phyloP scores from a whole-genome alignment of 2,888 invertebrate species.

The Drosophila birchii region DNA sequence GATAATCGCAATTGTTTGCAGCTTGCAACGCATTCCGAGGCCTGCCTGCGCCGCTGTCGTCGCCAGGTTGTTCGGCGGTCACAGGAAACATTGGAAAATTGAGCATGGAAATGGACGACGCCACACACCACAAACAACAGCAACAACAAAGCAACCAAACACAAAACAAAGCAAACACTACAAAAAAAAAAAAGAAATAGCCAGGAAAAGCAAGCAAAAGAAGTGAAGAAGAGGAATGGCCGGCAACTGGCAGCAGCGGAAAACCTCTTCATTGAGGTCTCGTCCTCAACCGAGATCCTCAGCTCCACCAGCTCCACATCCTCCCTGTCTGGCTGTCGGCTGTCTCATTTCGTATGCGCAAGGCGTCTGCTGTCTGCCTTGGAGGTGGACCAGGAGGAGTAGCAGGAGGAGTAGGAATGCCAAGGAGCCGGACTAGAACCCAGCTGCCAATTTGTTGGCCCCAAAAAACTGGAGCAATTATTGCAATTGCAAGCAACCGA shows the following conservation, averaged over 20 bases:
- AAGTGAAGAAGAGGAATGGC: conserved; percentile 54
- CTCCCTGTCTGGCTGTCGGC: conserved; percentile 49
- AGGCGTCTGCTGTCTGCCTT: conserved; percentile 53
- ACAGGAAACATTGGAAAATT: conserved; percentile 81
- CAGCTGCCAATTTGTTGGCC: conserved; percentile 52
- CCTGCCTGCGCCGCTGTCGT: conserved; percentile 37
- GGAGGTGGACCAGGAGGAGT: background rate
- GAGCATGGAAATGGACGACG: conserved; percentile 80
- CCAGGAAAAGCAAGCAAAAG: conserved; percentile 18
- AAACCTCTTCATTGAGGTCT: conserved; percentile 77
- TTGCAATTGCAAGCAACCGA: conserved; percentile 53
- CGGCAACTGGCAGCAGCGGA: conserved; percentile 69
- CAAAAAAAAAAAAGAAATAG: conserved; percentile 7
- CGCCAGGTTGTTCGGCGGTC: conserved; percentile 59
- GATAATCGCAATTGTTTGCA: conserved; percentile 82
- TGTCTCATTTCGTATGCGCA: conserved; percentile 79
- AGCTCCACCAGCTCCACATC: background rate
- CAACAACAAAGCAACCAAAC: conserved; percentile 11
- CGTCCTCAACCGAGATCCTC: conserved; percentile 17
- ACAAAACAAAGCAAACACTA: conserved; percentile 34
- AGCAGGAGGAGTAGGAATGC: conserved; percentile 44
- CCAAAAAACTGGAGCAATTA: conserved; percentile 80
- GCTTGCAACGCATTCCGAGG: conserved; percentile 71
- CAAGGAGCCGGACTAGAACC: conserved; percentile 43
- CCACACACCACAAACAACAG: conserved; percentile 39